Base-by-base conservation (phyloP, 2,888 invertebrate genomes). In the Zaprionus lineosus region DNA sequence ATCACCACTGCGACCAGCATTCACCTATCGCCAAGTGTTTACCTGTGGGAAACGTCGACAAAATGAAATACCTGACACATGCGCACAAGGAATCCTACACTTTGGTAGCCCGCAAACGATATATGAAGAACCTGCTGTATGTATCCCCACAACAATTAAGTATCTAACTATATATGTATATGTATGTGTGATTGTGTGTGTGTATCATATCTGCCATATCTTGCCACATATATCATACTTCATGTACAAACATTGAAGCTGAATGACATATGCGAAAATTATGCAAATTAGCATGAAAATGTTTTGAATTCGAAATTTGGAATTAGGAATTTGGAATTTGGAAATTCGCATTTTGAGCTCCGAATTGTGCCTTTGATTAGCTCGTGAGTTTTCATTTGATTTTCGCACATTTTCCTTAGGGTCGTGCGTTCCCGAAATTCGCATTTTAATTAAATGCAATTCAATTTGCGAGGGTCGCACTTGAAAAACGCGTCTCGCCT, bases 51-150 rank as follows among this genome's bases (percentile, higher is more conserved):
- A 36, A 34, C 31, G 11, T 18, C 1, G 5, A 51, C 48, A 69
- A 65, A 56, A 56, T 90, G 90, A 90, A 90, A 83, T 90, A 90
- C 78, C 68, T 89, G 33, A 64, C 83, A 43, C 71, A 78, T 53
- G 68, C 83, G 74, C 89, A 89, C 53, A 88, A 89, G 77, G 90
- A 90, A 71, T 89, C 90, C 57, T 90, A 90, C 73, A 88, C 89
- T 60, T 65, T 90, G 63, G 89, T 90, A 37, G 89, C 90, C 44
- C 89, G 90, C 65, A 90, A 90, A 73, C 87, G 90, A 61, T 89
- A 90, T 72, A 88, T 89, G 87, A 90, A 89, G 68, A 89, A 89
- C 76, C 73, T 90, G 70, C 81, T 89, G 90, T 90, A 90, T 65
- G 90, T 88, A 87, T 77, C 24, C 40, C 26, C 18, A 9, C 5